Percentiles rank a stretch among this genome's conserved stretches.
Evolutionary conservation across 2,797 vertebrate species (phyloP).

Genomic region (Champsocephalus esox): DNA sequence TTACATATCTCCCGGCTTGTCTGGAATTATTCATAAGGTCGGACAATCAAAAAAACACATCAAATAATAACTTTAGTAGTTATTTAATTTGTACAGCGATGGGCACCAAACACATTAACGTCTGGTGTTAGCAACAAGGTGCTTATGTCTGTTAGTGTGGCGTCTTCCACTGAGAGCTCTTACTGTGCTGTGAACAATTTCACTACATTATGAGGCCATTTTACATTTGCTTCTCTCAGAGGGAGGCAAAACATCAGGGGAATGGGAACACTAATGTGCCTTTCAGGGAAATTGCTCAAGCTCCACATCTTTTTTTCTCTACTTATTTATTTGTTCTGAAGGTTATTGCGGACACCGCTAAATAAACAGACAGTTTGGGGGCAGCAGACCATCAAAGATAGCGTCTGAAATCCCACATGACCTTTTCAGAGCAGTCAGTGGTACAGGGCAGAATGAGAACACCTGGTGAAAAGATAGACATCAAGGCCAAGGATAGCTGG

Average conservation of each 20-base stretch:
- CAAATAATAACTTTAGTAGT: constrained; percentile 33
- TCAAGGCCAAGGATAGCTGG: constrained; percentile 43
- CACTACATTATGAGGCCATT: constrained; percentile 39
- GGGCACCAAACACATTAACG: constrained; percentile 44
- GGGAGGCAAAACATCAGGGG: constrained; percentile 40
- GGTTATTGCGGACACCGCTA: constrained; percentile 52
- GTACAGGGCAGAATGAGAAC: constrained; percentile 34
- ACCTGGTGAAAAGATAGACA: constrained; percentile 39
- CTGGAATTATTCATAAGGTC: constrained; percentile 48
- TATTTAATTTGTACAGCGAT: constrained; percentile 25
- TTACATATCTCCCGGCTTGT: constrained; percentile 19
- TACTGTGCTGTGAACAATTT: constrained; percentile 45
- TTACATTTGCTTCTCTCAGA: constrained; percentile 46
- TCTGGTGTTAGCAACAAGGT: constrained; percentile 18
- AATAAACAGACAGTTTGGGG: constrained; percentile 52
- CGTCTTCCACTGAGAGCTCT: constrained; percentile 43
- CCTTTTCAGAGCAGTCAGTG: constrained; percentile 49
- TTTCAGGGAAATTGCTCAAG: constrained; percentile 35
- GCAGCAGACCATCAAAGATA: constrained; percentile 41
- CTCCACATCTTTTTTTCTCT: constrained; percentile 44
- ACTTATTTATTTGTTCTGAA: constrained; percentile 43
- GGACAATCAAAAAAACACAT: constrained; percentile 18
- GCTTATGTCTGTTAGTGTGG: constrained; percentile 27
- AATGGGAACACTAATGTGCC: constrained; percentile 47
- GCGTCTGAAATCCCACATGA: constrained; percentile 63